Conservation (phyloP, 2,888 invertebrate species). For the Dastarcus helophoroides region DNA sequence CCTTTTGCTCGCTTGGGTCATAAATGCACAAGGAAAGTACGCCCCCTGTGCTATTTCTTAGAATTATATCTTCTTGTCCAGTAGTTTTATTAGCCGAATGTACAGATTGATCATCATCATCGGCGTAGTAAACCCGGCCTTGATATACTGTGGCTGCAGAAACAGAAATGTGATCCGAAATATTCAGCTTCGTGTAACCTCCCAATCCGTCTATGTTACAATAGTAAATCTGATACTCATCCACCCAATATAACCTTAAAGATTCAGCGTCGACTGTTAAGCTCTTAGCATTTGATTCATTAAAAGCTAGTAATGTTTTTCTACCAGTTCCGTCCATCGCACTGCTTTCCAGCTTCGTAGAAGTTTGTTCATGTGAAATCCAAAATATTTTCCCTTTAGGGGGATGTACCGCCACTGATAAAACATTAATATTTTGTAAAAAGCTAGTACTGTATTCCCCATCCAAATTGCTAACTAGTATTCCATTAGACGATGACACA, state of each 20-base stretch:
- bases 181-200: constrained; percentile 23
- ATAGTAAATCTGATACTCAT: constrained; percentile 45
- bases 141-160: constrained; percentile 57
- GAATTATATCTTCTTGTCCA: constrained; percentile 35
- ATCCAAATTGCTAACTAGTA: constrained; percentile 57
- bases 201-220: constrained; percentile 25
- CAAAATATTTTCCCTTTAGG: constrained; percentile 45
- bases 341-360: constrained; percentile 43
- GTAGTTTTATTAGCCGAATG: constrained; percentile 49
- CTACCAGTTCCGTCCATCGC: constrained; percentile 54
- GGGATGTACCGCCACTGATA: constrained; percentile 63
- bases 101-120: constrained; percentile 53
- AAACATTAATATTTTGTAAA: constrained; percentile 39
- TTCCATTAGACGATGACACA: constrained; percentile 51
- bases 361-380: constrained; percentile 28
- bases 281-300: constrained; percentile 28
- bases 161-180: constrained; percentile 39
- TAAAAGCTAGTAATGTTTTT: constrained; percentile 22
- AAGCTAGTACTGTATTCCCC: constrained; percentile 54
- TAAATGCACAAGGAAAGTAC: constrained; percentile 59
- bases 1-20: constrained; percentile 52
- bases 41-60: constrained; percentile 40
- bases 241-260: constrained; percentile 61
- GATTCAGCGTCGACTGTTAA: constrained; percentile 26
- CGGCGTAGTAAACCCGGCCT: constrained; percentile 55